Percentiles rank a stretch among this genome's conserved stretches.
Evolutionary conservation across 2,113 vertebrate species (phyloP).

Genomic region (Hyaena hyaena): DNA sequence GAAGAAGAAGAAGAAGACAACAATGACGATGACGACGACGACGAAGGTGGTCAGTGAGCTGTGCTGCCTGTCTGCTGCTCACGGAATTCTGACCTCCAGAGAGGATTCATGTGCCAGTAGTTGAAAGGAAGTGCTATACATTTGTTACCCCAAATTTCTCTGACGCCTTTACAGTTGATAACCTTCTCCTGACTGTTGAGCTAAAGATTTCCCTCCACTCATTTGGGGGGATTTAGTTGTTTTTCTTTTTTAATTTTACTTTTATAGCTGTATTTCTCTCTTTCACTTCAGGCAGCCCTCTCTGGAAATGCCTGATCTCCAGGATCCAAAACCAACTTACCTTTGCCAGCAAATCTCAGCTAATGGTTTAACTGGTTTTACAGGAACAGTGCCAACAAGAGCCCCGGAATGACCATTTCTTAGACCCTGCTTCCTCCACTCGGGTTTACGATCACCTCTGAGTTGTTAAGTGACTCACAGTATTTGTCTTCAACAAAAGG

Average conservation of each 20-base stretch:
- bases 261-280: slow-evolving; percentile 1
- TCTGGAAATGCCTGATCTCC: slow-evolving; percentile 40
- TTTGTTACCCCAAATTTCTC: slow-evolving; percentile 6
- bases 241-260: neutral
- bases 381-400: neutral
- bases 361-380: slow-evolving; percentile 33
- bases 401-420: neutral
- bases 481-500: slow-evolving; percentile 24
- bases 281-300: neutral
- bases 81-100: slow-evolving; percentile 35
- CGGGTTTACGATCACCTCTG: slow-evolving; percentile 1
- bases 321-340: slow-evolving; percentile 40
- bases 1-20: neutral
- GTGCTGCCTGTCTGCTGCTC: neutral
- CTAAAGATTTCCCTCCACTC: slow-evolving; percentile 18
- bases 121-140: neutral
- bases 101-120: neutral
- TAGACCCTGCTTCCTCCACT: neutral
- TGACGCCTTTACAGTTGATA: neutral
- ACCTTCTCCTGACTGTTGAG: neutral
- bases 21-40: too few relatives aligned
- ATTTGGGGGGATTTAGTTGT: neutral
- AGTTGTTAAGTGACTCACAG: neutral
- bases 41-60: neutral
- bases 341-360: neutral